These are phyloP conservation scores for Lasiurus cinereus DNA, from an alignment of 2,113 vertebrate genomes.

Conservation along the genomic window DNA sequence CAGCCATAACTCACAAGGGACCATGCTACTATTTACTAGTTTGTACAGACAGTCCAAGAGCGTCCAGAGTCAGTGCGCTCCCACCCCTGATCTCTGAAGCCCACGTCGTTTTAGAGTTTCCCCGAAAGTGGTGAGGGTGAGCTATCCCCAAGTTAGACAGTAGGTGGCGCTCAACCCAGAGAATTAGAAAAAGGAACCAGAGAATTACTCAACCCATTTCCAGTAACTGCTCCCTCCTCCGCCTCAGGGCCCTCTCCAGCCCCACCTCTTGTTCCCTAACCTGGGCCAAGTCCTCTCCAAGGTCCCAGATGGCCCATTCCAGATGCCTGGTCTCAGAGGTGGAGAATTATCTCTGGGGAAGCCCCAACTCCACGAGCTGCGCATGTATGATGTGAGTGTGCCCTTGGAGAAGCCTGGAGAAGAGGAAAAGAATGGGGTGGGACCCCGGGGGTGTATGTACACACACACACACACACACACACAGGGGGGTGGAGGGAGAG, in stretches of 20 bases:
- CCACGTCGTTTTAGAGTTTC: neutral
- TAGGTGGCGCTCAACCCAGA: constrained; percentile 62
- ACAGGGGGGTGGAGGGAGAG: too few species aligned
- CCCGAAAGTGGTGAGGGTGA: neutral
- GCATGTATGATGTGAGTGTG: constrained; percentile 71
- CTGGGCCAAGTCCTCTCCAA: neutral
- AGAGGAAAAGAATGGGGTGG: neutral
- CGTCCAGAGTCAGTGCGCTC: neutral
- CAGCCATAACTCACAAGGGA: neutral
- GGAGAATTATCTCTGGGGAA: constrained; percentile 11
- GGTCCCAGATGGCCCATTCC: neutral
- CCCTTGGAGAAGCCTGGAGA: neutral
- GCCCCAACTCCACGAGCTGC: neutral
- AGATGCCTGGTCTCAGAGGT: neutral
- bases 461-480: neutral
- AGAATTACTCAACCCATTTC: constrained; percentile 67
- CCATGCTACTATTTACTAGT: neutral
- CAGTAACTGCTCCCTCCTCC: constrained; percentile 73
- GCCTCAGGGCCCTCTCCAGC: constrained; percentile 22
- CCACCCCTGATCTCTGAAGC: neutral
- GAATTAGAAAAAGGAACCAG: neutral
- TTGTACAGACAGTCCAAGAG: neutral
- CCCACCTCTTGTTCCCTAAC: constrained; percentile 11
- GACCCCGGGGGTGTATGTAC: too few species aligned
- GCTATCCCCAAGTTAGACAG: constrained; percentile 48